phyloP scores from a whole-genome alignment of 2,113 vertebrate genomes.

The Pristiophorus japonicus region DNA sequence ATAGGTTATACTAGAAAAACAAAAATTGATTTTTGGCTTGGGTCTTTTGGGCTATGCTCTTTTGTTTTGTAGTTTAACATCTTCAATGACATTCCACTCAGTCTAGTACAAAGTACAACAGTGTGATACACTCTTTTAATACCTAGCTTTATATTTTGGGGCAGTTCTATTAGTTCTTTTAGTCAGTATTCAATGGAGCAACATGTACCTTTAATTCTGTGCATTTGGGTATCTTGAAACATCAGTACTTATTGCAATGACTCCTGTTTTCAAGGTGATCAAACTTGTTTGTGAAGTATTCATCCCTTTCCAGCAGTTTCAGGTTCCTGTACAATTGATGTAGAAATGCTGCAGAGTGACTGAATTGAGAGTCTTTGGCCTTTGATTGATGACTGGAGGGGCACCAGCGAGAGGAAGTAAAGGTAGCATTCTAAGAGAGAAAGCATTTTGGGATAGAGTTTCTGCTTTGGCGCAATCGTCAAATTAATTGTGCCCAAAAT shows the following conservation, averaged over 20 bases:
- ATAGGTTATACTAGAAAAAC: not conserved
- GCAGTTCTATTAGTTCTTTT: not conserved
- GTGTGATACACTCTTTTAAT: not conserved
- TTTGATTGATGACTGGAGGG: not conserved
- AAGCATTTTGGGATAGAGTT: not conserved
- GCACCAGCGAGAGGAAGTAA: not conserved
- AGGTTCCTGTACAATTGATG: not conserved
- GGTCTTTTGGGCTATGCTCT: not conserved
- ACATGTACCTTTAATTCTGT: not conserved
- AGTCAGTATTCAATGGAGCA: not conserved
- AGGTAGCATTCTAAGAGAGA: not conserved
- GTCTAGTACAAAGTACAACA: not conserved
- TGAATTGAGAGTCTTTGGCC: not conserved
- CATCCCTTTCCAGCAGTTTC: not conserved
- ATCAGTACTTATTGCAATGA: not conserved
- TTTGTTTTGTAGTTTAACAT: not conserved
- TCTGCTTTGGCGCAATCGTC: no score
- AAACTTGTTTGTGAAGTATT: not conserved
- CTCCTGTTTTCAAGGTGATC: not conserved
- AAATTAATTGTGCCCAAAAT: no score
- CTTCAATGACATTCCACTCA: not conserved
- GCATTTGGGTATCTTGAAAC: not conserved
- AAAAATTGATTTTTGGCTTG: not conserved
- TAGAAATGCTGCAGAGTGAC: not conserved
- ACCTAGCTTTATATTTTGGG: no score